Evolutionary conservation across 2,113 vertebrate genomes (phyloP), one percentile per base, ranked within the genome.

Genomic region (Colossoma macropomum): DNA sequence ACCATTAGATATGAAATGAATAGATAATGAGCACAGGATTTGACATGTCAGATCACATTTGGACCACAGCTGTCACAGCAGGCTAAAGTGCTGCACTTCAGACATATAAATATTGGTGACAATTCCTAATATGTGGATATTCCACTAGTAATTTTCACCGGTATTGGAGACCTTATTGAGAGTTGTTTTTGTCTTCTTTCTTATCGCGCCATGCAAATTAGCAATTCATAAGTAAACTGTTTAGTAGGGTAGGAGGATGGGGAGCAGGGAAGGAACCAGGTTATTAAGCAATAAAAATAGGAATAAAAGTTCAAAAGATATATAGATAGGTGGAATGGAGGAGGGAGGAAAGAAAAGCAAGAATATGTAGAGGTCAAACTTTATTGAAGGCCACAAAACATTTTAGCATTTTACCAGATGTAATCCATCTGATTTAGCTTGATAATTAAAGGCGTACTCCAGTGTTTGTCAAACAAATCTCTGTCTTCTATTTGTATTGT

Each of bases 1-100:
- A 52, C 63, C 23, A 56, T 81, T 59, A 70, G 54, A 71, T 85
- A 83, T 80, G 32, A 84, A 89, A 84, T 86, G 66, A 72, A 71
- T 72, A 83, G 68, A 78, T 83, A 86, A 87, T 80, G 28, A 83
- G 59, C 50, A 34, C 65, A 81, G 65, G 77, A 75, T 85, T 75
- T 85, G 78, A 60, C 63, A 80, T 72, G 71, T 38, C 56, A 76
- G 59, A 79, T 77, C 52, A 69, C 63, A 82, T 86, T 85, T 86
- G 82, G 50, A 79, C 32, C 76, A n/a, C 23, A 81, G 81, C 65
- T 84, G 81, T 80, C 74, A 41, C 70, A 52, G 27, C 60, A 69
- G 48, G 45, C 30, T 74, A 78, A 87, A 84, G 73, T 69, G 70
- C 54, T 28, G 16, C 50, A 81, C 66, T 41, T 60, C 38, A 60